These are phyloP conservation scores for Peromyscus maniculatus DNA, from an alignment of 2,113 vertebrate species.

Conservation along the genomic window DNA sequence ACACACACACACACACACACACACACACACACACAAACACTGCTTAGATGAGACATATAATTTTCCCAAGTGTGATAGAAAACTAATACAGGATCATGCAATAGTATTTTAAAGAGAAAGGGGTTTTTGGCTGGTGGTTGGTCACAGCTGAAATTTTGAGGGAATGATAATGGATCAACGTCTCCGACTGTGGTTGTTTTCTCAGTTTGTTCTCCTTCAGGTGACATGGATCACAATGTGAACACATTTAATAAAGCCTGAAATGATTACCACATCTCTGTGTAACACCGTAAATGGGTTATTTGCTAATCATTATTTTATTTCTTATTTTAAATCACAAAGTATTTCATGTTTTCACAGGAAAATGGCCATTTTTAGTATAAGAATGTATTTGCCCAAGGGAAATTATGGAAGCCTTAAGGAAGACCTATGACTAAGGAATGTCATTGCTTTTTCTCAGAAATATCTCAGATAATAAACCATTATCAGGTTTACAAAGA, in stretches of 20 bases:
- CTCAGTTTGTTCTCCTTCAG: background rate
- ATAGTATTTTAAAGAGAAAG: background rate
- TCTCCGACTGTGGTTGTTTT: background rate
- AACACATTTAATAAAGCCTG: conserved; percentile 31
- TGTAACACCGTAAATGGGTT: background rate
- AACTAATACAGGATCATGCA: background rate
- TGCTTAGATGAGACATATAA: background rate
- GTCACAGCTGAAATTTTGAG: background rate
- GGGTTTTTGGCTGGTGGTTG: background rate
- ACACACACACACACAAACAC: background rate
- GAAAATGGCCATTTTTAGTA: background rate
- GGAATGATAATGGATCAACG: background rate
- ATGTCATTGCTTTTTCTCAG: background rate
- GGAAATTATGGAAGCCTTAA: background rate
- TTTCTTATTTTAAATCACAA: background rate
- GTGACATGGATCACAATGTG: background rate
- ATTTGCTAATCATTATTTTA: conserved; percentile 41
- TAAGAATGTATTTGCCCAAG: background rate
- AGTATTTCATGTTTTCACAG: background rate
- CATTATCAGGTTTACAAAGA: background rate
- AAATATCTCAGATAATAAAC: background rate
- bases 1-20: background rate
- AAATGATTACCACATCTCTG: background rate
- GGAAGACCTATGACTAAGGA: background rate
- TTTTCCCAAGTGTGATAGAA: background rate